A percentile compares a stretch with the other conserved stretches of the same genome.
phyloP scores from a whole-genome alignment of 1,140 invertebrate genomes.

The Liolophura sinensis region DNA sequence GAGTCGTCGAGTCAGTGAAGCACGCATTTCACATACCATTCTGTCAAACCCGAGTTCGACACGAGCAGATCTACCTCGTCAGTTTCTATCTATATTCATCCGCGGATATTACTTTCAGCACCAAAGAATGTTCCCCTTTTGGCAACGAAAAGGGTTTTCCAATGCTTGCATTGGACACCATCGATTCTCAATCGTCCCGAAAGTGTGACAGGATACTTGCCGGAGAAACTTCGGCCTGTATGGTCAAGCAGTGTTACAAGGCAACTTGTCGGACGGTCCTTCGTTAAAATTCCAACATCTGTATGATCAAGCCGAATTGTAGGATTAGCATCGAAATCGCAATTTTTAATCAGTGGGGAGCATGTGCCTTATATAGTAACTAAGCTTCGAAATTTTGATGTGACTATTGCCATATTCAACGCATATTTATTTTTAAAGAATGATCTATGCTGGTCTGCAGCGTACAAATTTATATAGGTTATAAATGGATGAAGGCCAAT shows the following conservation, averaged over 20 bases:
- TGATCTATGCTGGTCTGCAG: too few relatives aligned
- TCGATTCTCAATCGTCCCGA: neutral
- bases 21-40: constrained; percentile 1
- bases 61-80: neutral
- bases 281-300: neutral
- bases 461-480: too few relatives aligned
- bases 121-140: neutral
- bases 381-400: too few relatives aligned
- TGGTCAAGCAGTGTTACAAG: neutral
- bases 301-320: neutral
- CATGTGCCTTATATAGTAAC: too few relatives aligned
- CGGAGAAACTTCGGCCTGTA: neutral
- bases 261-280: neutral
- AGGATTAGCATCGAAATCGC: too few relatives aligned
- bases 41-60: neutral
- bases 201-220: neutral
- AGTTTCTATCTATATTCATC: constrained; percentile 1
- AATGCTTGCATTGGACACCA: neutral
- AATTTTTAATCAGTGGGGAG: too few relatives aligned
- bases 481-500: too few relatives aligned
- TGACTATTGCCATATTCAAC: too few relatives aligned
- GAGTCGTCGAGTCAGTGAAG: neutral
- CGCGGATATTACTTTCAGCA: neutral
- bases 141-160: neutral
- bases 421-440: too few relatives aligned